Percentiles rank a stretch among this genome's conserved stretches.
Conservation (phyloP, 2,888 invertebrate species). For the Anthrax anthrax region DNA sequence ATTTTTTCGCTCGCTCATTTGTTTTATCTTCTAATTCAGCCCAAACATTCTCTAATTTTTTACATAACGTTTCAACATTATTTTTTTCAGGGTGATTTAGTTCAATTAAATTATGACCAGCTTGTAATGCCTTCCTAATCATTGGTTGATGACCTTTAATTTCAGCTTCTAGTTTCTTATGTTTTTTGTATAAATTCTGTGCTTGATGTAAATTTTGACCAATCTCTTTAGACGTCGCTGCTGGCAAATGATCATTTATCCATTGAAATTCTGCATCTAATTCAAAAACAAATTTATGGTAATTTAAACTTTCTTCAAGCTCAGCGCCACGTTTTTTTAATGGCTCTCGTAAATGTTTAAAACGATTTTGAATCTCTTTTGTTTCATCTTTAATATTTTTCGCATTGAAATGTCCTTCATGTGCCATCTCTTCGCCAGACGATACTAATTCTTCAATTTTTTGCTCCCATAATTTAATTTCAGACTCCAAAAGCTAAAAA, state of each 20-base stretch:
- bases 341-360: constrained; percentile 57
- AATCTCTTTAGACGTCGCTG: constrained; percentile 57
- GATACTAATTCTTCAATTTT: constrained; percentile 63
- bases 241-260: constrained; percentile 79
- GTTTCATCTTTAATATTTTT: constrained; percentile 69
- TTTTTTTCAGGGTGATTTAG: constrained; percentile 66
- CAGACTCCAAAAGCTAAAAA: constrained; percentile 50
- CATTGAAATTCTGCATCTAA: constrained; percentile 86
- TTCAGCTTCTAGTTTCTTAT: constrained; percentile 83
- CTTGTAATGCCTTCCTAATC: constrained; percentile 67
- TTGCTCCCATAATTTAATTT: constrained; percentile 69
- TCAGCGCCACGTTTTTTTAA: constrained; percentile 55
- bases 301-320: constrained; percentile 66
- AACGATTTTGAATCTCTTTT: constrained; percentile 52
- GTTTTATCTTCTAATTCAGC: constrained; percentile 54
- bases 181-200: constrained; percentile 82
- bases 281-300: constrained; percentile 86
- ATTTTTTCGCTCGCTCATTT: constrained; percentile 53
- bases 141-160: constrained; percentile 72
- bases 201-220: constrained; percentile 85
- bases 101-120: constrained; percentile 59
- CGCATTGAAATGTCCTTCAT: constrained; percentile 90
- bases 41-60: constrained; percentile 59
- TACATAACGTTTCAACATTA: constrained; percentile 53
- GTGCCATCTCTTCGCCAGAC: constrained; percentile 78